Percentiles rank a stretch among this genome's conserved stretches.
Conservation (phyloP, 2,797 vertebrate genomes). For the Nasua narica region DNA sequence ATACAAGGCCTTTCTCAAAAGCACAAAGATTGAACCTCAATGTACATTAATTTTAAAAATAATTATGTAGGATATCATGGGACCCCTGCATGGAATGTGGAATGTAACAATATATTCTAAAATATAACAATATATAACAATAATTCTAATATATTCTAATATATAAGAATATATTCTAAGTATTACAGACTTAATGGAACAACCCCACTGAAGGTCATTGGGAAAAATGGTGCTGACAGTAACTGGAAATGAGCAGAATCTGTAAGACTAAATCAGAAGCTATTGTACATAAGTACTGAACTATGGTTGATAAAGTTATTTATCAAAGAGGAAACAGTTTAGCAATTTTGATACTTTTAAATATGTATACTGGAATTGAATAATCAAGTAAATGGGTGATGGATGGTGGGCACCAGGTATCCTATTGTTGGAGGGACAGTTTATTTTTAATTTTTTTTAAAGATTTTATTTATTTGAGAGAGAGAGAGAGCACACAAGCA, state of each 20-base stretch:
- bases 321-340: background rate
- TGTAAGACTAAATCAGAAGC: background rate
- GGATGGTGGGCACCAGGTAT: background rate
- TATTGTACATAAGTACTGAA: background rate
- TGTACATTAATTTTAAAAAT: background rate
- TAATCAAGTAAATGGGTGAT: background rate
- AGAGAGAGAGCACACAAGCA: background rate
- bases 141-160: background rate
- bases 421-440: background rate
- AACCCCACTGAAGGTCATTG: background rate
- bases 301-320: background rate
- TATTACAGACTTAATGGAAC: background rate
- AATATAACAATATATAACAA: no score
- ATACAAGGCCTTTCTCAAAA: background rate
- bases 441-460: background rate
- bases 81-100: background rate
- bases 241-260: background rate
- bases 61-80: background rate
- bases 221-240: background rate
- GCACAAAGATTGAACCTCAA: background rate
- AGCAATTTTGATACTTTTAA: background rate
- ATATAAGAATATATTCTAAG: background rate
- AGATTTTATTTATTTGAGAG: background rate
- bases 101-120: background rate
- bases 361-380: background rate